Conservation (phyloP, 2,797 vertebrate genomes). For the Sebastes itinus region DNA sequence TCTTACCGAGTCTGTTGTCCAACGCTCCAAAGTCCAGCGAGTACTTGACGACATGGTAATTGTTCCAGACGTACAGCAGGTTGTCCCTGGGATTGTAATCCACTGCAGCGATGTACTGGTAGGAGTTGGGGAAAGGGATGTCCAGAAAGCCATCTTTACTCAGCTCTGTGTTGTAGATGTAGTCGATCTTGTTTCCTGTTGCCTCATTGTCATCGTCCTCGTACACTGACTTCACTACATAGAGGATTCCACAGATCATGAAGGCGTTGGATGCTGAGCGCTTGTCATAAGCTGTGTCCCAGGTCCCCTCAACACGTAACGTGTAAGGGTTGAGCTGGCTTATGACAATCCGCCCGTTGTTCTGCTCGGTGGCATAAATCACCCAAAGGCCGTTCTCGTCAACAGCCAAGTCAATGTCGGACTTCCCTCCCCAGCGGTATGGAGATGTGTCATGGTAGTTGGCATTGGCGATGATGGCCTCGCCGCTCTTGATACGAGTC, state of each 20-base stretch:
- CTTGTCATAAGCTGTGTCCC: slow-evolving; percentile 98
- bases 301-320: slow-evolving; percentile 93
- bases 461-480: slow-evolving; percentile 97
- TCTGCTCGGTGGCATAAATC: slow-evolving; percentile 98
- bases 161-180: slow-evolving; percentile 98
- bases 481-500: slow-evolving; percentile 97
- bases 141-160: slow-evolving; percentile 95
- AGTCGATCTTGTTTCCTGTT: slow-evolving; percentile 99
- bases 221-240: slow-evolving; percentile 96
- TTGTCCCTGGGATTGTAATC: slow-evolving; percentile 99
- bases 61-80: slow-evolving; percentile 99
- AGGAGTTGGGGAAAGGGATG: slow-evolving; percentile 97
- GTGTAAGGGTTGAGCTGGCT: slow-evolving; percentile 98
- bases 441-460: slow-evolving; percentile 99
- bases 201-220: slow-evolving; percentile 99
- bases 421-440: slow-evolving; percentile 98
- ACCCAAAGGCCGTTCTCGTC: slow-evolving; percentile 99
- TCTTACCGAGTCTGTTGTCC: slow-evolving; percentile 94
- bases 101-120: slow-evolving; percentile 99
- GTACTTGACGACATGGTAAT: slow-evolving; percentile 98
- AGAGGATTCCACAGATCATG: slow-evolving; percentile 99
- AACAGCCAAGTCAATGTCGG: slow-evolving; percentile 96
- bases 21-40: slow-evolving; percentile 95
- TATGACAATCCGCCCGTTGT: slow-evolving; percentile 97
- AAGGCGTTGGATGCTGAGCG: slow-evolving; percentile 98